These are phyloP conservation scores for Eilema caniola DNA, from an alignment of 2,888 invertebrate species.

Conservation along the genomic window DNA sequence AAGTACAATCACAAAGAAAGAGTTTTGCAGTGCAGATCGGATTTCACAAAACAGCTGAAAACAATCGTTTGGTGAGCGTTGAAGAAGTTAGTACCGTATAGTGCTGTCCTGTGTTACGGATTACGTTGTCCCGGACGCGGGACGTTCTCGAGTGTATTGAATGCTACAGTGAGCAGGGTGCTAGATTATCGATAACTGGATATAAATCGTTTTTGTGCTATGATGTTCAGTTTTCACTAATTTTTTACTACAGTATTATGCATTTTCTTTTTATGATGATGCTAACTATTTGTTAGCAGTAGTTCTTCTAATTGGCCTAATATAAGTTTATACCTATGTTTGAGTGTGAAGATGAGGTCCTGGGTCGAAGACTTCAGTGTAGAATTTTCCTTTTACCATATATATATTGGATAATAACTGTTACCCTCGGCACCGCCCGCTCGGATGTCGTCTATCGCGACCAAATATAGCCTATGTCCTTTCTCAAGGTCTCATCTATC, in stretches of 20 bases:
- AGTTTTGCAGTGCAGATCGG: slow-evolving; percentile 32
- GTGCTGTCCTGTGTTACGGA: slow-evolving; percentile 22
- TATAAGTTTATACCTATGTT: no score
- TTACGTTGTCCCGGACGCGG: slow-evolving; percentile 11
- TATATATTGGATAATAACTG: no score
- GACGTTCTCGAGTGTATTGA: slow-evolving; percentile 10
- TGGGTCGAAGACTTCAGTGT: no score
- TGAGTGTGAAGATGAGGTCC: no score
- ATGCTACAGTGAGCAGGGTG: not conserved
- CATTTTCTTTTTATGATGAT: no score
- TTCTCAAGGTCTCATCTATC: no score
- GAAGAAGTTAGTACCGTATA: slow-evolving; percentile 34
- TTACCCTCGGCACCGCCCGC: no score
- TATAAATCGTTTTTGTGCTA: not conserved
- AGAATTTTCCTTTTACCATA: no score
- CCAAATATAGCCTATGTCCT: no score
- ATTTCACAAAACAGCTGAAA: slow-evolving; percentile 39
- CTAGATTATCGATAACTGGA: slow-evolving; percentile 2
- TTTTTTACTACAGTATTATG: not conserved
- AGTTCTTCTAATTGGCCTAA: not conserved
- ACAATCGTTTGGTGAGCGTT: slow-evolving; percentile 31
- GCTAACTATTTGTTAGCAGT: no score
- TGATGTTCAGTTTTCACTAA: not conserved
- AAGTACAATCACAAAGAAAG: slow-evolving; percentile 22
- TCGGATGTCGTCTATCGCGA: no score